Percentiles rank a stretch among this genome's conserved stretches.
Conservation (phyloP, 2,888 invertebrate genomes). For the Tryphoninae sp. region DNA sequence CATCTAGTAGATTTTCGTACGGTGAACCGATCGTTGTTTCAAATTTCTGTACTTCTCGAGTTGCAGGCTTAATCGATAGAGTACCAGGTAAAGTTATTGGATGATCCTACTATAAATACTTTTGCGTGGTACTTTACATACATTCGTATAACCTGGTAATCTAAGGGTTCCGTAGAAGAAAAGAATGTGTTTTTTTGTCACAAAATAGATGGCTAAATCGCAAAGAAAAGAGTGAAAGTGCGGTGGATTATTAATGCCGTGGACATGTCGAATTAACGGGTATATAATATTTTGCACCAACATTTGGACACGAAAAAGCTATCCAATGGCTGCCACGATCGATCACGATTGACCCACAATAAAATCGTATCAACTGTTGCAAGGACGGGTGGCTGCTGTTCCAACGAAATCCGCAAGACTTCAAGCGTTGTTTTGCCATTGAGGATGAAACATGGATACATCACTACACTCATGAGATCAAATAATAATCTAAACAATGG, state of each 20-base stretch:
- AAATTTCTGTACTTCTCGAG: too few relatives aligned
- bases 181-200: too few relatives aligned
- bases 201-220: too few relatives aligned
- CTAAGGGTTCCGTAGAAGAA: too few relatives aligned
- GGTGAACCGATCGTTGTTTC: too few relatives aligned
- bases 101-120: too few relatives aligned
- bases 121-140: too few relatives aligned
- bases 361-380: slow-evolving; percentile 23
- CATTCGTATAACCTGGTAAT: too few relatives aligned
- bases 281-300: slow-evolving; percentile 23
- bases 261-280: slow-evolving; percentile 54
- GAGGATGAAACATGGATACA: slow-evolving; percentile 76
- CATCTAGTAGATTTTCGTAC: too few relatives aligned
- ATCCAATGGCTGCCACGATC: slow-evolving; percentile 35
- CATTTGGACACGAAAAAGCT: slow-evolving; percentile 28
- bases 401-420: slow-evolving; percentile 24
- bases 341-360: slow-evolving; percentile 21
- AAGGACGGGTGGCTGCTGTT: slow-evolving; percentile 26
- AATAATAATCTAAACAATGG: slow-evolving; percentile 60
- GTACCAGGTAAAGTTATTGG: too few relatives aligned
- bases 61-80: too few relatives aligned
- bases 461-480: slow-evolving; percentile 72
- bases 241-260: slow-evolving; percentile 64
- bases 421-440: slow-evolving; percentile 70
- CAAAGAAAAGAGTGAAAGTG: slow-evolving; percentile 61